Percentiles rank a stretch among this genome's conserved stretches.
Conservation (phyloP, 2,113 vertebrate genomes). For the Gadus chalcogrammus region DNA sequence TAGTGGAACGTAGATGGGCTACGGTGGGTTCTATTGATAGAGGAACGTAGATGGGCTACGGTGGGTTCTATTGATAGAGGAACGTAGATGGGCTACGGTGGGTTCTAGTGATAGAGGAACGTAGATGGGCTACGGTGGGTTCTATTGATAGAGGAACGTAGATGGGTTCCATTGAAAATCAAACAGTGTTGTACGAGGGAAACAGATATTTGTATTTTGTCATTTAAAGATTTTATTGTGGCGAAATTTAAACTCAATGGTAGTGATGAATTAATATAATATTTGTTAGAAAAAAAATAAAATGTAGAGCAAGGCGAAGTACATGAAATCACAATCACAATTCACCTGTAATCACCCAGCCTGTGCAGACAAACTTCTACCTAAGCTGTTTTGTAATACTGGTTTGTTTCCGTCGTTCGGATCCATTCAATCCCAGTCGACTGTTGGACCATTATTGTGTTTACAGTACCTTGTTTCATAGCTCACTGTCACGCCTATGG, state of each 20-base stretch:
- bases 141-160: too few relatives aligned
- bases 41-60: too few relatives aligned
- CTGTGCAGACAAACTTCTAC: slow-evolving; percentile 9
- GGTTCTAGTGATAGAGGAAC: too few relatives aligned
- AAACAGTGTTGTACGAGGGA: slow-evolving; percentile 45
- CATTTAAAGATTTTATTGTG: slow-evolving; percentile 57
- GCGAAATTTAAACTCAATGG: slow-evolving; percentile 49
- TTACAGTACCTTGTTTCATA: slow-evolving; percentile 49
- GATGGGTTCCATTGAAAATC: slow-evolving; percentile 29
- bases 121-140: too few relatives aligned
- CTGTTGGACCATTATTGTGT: slow-evolving; percentile 54
- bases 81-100: too few relatives aligned
- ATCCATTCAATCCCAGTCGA: slow-evolving; percentile 22
- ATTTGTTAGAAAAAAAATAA: slow-evolving; percentile 19
- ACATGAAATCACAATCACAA: background rate
- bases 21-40: too few relatives aligned
- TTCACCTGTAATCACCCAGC: slow-evolving; percentile 18
- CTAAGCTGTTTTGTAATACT: background rate
- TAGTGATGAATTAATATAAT: slow-evolving; percentile 40
- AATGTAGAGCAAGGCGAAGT: slow-evolving; percentile 39
- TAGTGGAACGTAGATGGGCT: too few relatives aligned
- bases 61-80: too few relatives aligned
- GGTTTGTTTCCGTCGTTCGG: slow-evolving; percentile 4
- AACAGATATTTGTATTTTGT: slow-evolving; percentile 44
- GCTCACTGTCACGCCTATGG: slow-evolving; percentile 47